Base-by-base conservation (phyloP, 2,888 invertebrate genomes). In the Drosophila recens region DNA sequence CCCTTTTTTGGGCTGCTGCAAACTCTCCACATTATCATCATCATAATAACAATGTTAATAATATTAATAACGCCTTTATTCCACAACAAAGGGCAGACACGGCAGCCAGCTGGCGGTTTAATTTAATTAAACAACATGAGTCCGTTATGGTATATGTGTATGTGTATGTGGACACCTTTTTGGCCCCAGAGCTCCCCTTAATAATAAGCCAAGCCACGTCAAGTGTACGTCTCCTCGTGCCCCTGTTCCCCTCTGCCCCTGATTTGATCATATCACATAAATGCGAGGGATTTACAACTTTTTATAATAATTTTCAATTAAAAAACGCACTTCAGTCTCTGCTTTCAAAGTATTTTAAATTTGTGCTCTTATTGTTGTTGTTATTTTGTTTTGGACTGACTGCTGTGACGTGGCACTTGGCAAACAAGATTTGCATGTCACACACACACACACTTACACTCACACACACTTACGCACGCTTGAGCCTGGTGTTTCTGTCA, bases 51-150 rank as follows among this genome's bases (percentile, higher is more conserved):
- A 70, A 67, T 56, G 74, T 75, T 86, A 86, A 87, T 85, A 88
- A 85, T 86, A 86, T 89, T 86, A 86, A 86, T 89, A 83, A 82
- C 86, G 80, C 88, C 82, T 87, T 86, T 82, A 87, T 86, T 69
- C 72, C 82, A 53, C 74, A 82, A 85, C 82, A 85, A 85, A 84
- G 74, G 77, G 34, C 71, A 58, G 61, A 61, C 58, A 52, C 69
- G 71, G 72, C 76, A 27, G 69, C 59, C 75, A 79, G 70, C 34
- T 57, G 75, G 68, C 70, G 81, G 86, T 88, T 87, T 87, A 88
- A 87, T 87, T 87, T 90, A 87, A 87, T 87, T 87, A 87, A 90
- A 87, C 90, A 88, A 86, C 87, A 86, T 82, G 80, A 87, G 88
- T 82, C 82, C 77, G 71, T 68, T 85, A 76, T 23, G 23, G 23